Base-by-base conservation (phyloP, 2,113 vertebrate genomes). In the Porphyrio hochstetteri region DNA sequence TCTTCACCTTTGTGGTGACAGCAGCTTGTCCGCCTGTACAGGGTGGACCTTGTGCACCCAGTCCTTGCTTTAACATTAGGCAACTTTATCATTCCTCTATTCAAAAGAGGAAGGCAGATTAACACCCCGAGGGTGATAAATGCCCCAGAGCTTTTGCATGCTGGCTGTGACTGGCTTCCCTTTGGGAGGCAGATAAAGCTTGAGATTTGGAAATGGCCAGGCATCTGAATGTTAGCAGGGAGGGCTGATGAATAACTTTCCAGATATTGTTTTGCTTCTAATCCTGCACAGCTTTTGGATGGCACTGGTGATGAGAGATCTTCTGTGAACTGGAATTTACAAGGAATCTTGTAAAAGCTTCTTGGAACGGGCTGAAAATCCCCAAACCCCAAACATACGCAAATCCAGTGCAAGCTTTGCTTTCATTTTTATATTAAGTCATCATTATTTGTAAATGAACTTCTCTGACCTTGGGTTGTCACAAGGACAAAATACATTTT, bases 401-500 rank as follows among this genome's bases (percentile, higher is more conserved):
- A 91, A 87, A 68, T 81, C 52, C 79, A n/a, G 35, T 19, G 48
- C 46, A 52, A 89, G 28, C 4, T 42, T 84, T 82, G 31, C 46
- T 90, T 90, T 86, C 12, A 63, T 90, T 91, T 88, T 88, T 84
- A 6, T 52, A 36, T 70, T 28, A 56, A 77, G 25, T 61, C 16
- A 7, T 59, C 31, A 1, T n/a, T 35, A 27, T 76, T 92, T 83
- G 82, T 60, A 69, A 79, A 78, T 71, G 57, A 31, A 38, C 55
- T 77, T 63, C 31, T 77, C 38, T 76, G 40, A n/a, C 60, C 71
- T 63, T 57, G 56, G 15, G 20, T 24, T 80, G 44, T 84, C 56
- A 53, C 65, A 40, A 86, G 72, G 70, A 78, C 65, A 83, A 72
- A 92, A 92, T 57, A 16, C 13, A 42, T 95, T 95, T 96, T 90